Conservation (phyloP, 1,140 invertebrate genomes). For the Drosophila persimilis region DNA sequence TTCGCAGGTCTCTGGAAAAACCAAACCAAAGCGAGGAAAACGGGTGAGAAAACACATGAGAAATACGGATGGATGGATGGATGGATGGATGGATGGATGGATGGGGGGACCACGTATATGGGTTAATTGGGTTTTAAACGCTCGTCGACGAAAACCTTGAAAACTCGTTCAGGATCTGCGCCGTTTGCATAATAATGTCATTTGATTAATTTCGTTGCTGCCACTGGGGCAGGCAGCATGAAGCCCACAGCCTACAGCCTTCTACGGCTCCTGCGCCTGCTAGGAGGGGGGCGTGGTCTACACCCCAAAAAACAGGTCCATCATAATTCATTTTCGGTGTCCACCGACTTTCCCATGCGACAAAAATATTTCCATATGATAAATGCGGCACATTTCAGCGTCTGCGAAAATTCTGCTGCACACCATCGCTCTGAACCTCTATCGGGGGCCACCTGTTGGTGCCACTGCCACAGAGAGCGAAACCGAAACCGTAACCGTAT, state of each 20-base stretch:
- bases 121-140: constrained; percentile 80
- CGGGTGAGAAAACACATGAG: constrained; percentile 9
- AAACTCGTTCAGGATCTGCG: constrained; percentile 67
- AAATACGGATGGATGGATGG: constrained; percentile 4
- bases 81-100: not conserved
- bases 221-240: constrained; percentile 11
- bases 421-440: constrained; percentile 26
- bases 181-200: constrained; percentile 75
- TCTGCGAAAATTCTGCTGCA: constrained; percentile 68
- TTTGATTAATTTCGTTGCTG: constrained; percentile 73
- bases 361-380: constrained; percentile 56
- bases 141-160: constrained; percentile 65
- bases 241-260: constrained; percentile 15
- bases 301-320: constrained; percentile 48
- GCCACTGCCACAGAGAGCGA: constrained; percentile 20
- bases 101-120: constrained; percentile 39
- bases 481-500: constrained; percentile 25
- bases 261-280: not conserved
- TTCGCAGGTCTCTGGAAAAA: constrained; percentile 44
- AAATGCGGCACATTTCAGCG: constrained; percentile 76
- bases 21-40: not conserved
- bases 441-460: constrained; percentile 46
- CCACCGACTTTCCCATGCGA: constrained; percentile 70
- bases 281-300: constrained; percentile 49
- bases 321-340: constrained; percentile 57